Conservation (phyloP, 1,140 invertebrate species). For the Gonioctena quinquepunctata region DNA sequence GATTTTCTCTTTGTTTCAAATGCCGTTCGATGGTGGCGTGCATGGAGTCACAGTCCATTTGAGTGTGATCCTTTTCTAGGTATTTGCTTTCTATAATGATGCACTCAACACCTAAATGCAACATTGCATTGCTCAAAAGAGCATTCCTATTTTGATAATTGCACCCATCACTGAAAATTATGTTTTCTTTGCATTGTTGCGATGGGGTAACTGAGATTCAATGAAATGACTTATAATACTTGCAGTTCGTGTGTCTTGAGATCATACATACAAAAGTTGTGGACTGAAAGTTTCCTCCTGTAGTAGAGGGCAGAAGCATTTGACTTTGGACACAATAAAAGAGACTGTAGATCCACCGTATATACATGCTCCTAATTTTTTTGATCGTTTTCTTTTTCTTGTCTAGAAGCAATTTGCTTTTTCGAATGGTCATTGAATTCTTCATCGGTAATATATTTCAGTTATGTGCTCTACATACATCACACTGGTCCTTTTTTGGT, state of each 20-base stretch:
- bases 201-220: background rate
- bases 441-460: background rate
- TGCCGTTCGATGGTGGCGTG: constrained; percentile 13
- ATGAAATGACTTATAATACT: constrained; percentile 22
- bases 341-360: constrained; percentile 19
- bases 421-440: background rate
- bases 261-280: constrained; percentile 46
- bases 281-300: constrained; percentile 22
- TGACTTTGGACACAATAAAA: constrained; percentile 15
- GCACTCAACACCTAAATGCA: background rate
- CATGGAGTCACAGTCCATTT: constrained; percentile 26
- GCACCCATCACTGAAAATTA: constrained; percentile 6
- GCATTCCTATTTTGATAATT: constrained; percentile 28
- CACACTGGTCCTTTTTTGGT: constrained; percentile 16
- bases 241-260: constrained; percentile 39
- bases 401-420: background rate
- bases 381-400: constrained; percentile 8
- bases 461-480: background rate
- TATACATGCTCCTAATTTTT: background rate
- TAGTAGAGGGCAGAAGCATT: constrained; percentile 26
- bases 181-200: constrained; percentile 17
- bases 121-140: constrained; percentile 21
- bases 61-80: constrained; percentile 29
- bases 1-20: constrained; percentile 6
- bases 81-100: constrained; percentile 27